Evolutionary conservation across 2,888 invertebrate species (phyloP).

Genomic region (Scaptomyza polygonia): DNA sequence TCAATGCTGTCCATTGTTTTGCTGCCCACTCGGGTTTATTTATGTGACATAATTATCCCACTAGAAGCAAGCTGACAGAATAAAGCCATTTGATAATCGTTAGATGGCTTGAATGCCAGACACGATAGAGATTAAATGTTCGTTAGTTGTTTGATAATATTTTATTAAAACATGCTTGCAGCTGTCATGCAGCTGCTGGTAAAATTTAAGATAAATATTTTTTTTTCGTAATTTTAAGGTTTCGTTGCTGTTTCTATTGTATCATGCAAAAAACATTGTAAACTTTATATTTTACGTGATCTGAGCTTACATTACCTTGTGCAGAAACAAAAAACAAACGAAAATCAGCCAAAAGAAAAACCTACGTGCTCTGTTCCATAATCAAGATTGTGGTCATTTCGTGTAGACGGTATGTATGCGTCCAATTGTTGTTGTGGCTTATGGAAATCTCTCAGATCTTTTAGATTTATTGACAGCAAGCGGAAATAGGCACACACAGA

Average conservation of each 20-base stretch:
- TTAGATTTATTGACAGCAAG: constrained; percentile 69
- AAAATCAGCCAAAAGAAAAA: background rate
- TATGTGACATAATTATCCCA: constrained; percentile 59
- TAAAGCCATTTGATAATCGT: constrained; percentile 47
- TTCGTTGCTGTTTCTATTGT: background rate
- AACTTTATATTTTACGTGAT: constrained; percentile 2
- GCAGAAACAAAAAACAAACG: background rate
- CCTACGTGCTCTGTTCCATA: constrained; percentile 3
- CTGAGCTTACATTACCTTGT: background rate
- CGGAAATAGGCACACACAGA: constrained; percentile 54
- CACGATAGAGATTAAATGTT: constrained; percentile 3
- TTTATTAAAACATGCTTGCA: background rate
- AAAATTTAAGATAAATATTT: background rate
- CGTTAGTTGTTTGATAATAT: background rate
- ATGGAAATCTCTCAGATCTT: constrained; percentile 56
- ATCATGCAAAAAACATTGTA: background rate
- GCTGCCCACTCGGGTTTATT: constrained; percentile 48
- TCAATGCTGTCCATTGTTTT: constrained; percentile 34
- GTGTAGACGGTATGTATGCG: background rate
- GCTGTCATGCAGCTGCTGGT: too few relatives aligned
- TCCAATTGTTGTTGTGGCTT: constrained; percentile 23
- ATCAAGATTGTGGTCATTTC: constrained; percentile 9
- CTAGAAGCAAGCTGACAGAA: constrained; percentile 34
- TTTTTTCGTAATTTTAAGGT: background rate
- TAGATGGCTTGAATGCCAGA: background rate